Base-by-base conservation (phyloP, 2,113 vertebrate species). In the Myiopsitta monachus region DNA sequence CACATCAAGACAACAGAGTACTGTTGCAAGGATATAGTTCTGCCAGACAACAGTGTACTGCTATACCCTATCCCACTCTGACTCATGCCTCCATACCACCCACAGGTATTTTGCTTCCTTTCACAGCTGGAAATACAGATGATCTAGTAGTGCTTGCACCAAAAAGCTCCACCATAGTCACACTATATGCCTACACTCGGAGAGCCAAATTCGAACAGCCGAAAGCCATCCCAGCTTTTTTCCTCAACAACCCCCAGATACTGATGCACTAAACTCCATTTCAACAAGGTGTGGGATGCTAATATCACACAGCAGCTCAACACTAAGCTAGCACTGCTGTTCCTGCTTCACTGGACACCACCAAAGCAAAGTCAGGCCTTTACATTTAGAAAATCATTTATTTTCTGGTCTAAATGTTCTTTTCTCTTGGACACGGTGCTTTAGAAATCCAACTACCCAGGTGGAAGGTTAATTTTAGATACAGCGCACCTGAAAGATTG, bases 401-500 rank as follows among this genome's bases (percentile, higher is more conserved):
- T 83, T 95, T 54, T 69, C 57, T 70, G 22, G 7, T 62, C 44
- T 74, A 30, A 75, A 14, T 12, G 7, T 30, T 1, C 1, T 68
- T 21, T 36, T 30, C 10, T 1, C 59, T 73, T 75, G 47, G 75
- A 33, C 28, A 39, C 4, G 5, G 36, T 5, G 9, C 39, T 86
- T 73, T 46, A 72, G 41, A 79, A 68, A 64, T 18, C 44, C 59
- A 82, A 17, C 46, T 39, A 28, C 61, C 57, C 52, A 70, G 59
- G 72, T 46, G 24, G 54, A 73, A 61, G 39, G 79, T 52, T 93
- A 91, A 92, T 77, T 85, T 87, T 68, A 68, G 84, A 83, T 23
- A 73, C 52, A 63, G 54, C 8, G 22, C 44, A 69, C 41, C 83
- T 91, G 52, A 31, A 54, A 88, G 77, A 41, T 2, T 75, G 24